Evolutionary conservation across 2,797 vertebrate genomes (phyloP), one percentile per base, ranked within the genome.

Genomic region (Erethizon dorsatum): DNA sequence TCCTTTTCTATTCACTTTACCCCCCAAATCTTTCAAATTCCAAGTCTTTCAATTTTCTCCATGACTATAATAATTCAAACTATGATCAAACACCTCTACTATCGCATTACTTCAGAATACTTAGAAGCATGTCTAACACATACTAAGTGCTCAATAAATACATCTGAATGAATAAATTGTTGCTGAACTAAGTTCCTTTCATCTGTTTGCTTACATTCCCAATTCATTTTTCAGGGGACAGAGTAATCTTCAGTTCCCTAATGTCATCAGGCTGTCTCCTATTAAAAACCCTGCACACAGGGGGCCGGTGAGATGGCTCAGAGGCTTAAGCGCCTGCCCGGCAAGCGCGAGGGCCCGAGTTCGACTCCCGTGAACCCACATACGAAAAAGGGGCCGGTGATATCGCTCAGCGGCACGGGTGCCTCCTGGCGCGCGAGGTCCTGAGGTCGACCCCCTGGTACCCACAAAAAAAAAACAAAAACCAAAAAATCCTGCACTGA

Each of bases 201-300:
- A 75, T 7, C 8, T 8, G 14, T 73, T 77, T 84, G 41, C 41
- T 94, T 80, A 65, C 5, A 4, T 20, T 94, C 24, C 83, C 59
- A 67, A 88, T 59, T 65, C 15, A 94, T 22, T 85, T 86, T 63
- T 14, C 52, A 85, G 85, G 33, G 59, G 50, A n/a, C 22, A 54
- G 31, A 50, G 18, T 41, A 28, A 80, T 65, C 17, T 56, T 77
- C 33, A 69, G 24, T 33, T 89, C 18, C 94, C 52, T 91, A 86
- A 80, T 54, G 33, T 63, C 47, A 78, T 75, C 24, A 63, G 71
- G 45, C 17, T 54, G 63, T 90, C 33, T 75, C 22, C 37, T 71
- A 67, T 56, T 94, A 83, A 89, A 94, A 96, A 59, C 37, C 22
- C 2, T 88, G 82, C 28, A 87, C 7, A n/a, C n/a, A n/a, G n/a